Evolutionary conservation across 2,888 invertebrate genomes (phyloP).

Genomic region (Choreutis nemorana): DNA sequence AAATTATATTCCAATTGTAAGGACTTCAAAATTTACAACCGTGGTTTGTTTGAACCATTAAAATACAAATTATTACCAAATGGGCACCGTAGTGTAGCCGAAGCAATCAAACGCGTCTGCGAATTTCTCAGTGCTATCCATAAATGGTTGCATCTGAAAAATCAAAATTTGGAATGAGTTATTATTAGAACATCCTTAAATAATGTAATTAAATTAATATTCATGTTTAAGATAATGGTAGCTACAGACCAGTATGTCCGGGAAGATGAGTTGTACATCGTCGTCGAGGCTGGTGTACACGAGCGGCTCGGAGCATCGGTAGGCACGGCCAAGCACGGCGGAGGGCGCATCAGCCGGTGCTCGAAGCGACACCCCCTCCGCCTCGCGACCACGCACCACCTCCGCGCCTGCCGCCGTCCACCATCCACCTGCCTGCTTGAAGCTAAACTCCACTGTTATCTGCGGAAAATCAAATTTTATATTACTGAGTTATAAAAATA

Average conservation of each 20-base stretch:
- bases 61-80: conserved; percentile 71
- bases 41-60: not conserved
- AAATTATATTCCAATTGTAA: conserved; percentile 1
- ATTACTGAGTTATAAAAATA: not conserved
- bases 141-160: conserved; percentile 60
- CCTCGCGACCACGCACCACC: conserved; percentile 51
- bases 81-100: conserved; percentile 89
- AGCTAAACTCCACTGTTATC: conserved; percentile 65
- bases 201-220: too few relatives aligned
- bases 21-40: too few relatives aligned
- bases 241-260: conserved; percentile 54
- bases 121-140: conserved; percentile 67
- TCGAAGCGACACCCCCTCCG: conserved; percentile 35
- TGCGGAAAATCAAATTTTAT: conserved; percentile 24
- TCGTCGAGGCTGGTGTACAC: conserved; percentile 55
- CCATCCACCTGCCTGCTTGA: conserved; percentile 55
- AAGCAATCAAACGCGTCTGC: conserved; percentile 87
- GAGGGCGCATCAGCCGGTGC: conserved; percentile 49
- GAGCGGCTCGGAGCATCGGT: conserved; percentile 58
- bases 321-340: conserved; percentile 65
- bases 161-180: not conserved
- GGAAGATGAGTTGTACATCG: conserved; percentile 49
- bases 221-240: not conserved
- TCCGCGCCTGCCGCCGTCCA: conserved; percentile 68
- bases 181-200: too few relatives aligned